Evolutionary conservation across 2,888 invertebrate genomes (phyloP), one percentile per base, ranked within the genome.

Genomic region (Tiliacea aurago): DNA sequence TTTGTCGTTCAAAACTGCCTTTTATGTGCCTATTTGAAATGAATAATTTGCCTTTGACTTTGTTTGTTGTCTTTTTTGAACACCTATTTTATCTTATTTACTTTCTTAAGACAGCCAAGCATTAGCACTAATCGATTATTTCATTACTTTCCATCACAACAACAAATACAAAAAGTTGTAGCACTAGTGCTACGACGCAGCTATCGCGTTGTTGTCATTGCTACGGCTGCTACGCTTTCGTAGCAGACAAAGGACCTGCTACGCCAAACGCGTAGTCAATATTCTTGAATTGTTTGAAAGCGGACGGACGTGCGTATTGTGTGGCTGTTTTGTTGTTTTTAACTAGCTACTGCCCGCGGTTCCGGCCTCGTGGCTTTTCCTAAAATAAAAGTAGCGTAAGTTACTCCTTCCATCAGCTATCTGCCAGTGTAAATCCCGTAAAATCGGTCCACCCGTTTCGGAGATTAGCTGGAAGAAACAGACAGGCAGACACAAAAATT

Each of bases 241-340:
- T 80, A 83, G 83, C 84, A 66, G 58, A 77, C 76, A 63, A 51
- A 66, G 61, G 33, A 61, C 45, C 41, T 56, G 75, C 77, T 74
- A 78, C 81, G 81, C 37, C 33, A 10, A 5, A 11, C n/a, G 15
- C 47, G 23, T 28, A 37, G 10, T 37, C 28, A 70, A 41, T 45
- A 23, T 23, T 33, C 7, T 51, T 62, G 10, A 59, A 18, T 45
- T 64, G 18, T 5, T n/a, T 28, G 23, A 13, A 41, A 18, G 0
- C n/a, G n/a, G n/a, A n/a, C 4, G 11, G 56, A 59, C 63, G 62
- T 45, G 33, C 43, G 2, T 20, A 20, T n/a, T 63, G 13, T 28
- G 45, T 9, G 1, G 28, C 13, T 28, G 28, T 47, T 47, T 47
- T n/a, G n/a, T 5, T 45, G 20, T 45, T 33, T 33, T 49, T 13